Evolutionary conservation across 2,113 vertebrate genomes (phyloP).

Genomic region (Rhinoptilus africanus): DNA sequence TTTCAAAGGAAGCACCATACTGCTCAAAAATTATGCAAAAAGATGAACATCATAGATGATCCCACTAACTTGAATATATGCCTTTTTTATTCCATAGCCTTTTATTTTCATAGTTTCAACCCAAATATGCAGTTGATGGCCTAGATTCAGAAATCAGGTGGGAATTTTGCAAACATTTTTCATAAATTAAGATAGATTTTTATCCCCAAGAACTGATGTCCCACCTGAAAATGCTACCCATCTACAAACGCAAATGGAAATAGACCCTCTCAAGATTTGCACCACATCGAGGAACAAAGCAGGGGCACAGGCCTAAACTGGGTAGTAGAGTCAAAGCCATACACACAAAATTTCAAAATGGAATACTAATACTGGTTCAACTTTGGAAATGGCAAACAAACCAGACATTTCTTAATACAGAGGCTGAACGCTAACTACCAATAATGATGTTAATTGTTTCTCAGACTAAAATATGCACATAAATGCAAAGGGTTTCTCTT

Average conservation of each 20-base stretch:
- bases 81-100: not conserved
- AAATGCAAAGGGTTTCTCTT: not conserved
- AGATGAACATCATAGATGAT: not conserved
- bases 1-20: conserved; percentile 53
- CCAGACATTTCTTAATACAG: not conserved
- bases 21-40: conserved; percentile 32
- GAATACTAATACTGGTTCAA: not conserved
- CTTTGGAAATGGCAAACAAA: not conserved
- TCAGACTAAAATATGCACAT: not conserved
- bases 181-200: not conserved
- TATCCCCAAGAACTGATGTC: not conserved
- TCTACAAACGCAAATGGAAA: not conserved
- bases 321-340: not conserved
- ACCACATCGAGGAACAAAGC: not conserved
- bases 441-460: not conserved
- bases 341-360: not conserved
- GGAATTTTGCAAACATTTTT: not conserved
- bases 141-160: not conserved
- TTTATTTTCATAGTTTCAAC: conserved; percentile 2
- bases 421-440: not conserved
- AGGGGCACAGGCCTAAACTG: not conserved
- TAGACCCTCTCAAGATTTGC: not conserved
- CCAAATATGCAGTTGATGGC: not conserved
- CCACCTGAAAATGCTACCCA: not conserved
- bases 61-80: not conserved